Base-by-base conservation (phyloP, 2,888 invertebrate species). In the Amphipoea oculea region DNA sequence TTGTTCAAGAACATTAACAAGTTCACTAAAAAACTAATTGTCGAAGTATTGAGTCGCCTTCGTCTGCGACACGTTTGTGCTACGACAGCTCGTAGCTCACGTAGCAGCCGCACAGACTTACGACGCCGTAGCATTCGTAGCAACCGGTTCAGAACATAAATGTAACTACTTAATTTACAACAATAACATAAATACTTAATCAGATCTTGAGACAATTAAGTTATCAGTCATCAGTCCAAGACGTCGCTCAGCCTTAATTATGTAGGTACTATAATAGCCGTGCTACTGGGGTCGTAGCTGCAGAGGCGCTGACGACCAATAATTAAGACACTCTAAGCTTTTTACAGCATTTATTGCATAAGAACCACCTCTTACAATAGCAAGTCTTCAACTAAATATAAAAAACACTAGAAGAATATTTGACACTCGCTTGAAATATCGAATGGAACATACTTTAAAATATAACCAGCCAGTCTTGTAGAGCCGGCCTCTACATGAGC, bases 221-320 rank as follows among this genome's bases (percentile, higher is more conserved):
- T 63, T 48, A 14, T 66, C 51, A 76, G 12, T 17, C 51, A 17
- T 66, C 65, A 76, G n/a, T 29, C 45, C 23, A 76, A 63, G 57
- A 45, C 40, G 54, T 57, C 14, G 17, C 51, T 12, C 1, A 20
- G 66, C 48, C 51, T 83, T 79, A 75, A 79, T 77, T 67, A 81
- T 79, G 67, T 67, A 79, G 12, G 54, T 23, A n/a, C n/a, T n/a
- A n/a, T n/a, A n/a, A n/a, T n/a, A n/a, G n/a, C n/a, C n/a, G n/a
- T n/a, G n/a, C n/a, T n/a, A n/a, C n/a, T n/a, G n/a, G n/a, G n/a
- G n/a, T n/a, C n/a, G n/a, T n/a, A n/a, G n/a, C n/a, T n/a, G n/a
- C n/a, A n/a, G n/a, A n/a, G n/a, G n/a, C n/a, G n/a, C n/a, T n/a
- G n/a, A n/a, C n/a, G n/a, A n/a, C n/a, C n/a, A n/a, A n/a, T n/a